phyloP scores from a whole-genome alignment of 2,797 vertebrate genomes.

The Tenualosa thibaudeaui region DNA sequence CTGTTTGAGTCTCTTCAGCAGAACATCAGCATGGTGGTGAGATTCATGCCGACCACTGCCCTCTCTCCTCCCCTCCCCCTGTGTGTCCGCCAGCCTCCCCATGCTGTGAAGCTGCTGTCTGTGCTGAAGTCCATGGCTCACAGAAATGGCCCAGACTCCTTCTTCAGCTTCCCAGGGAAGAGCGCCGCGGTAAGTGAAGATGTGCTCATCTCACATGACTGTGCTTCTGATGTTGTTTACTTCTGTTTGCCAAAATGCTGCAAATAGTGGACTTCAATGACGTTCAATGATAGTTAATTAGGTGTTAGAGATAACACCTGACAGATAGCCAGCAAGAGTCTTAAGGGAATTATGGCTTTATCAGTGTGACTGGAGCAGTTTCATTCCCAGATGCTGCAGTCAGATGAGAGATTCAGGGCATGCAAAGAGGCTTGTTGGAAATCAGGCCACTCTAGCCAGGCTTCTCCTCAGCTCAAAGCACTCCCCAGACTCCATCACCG shows the following conservation, averaged over 20 bases:
- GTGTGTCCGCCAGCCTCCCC: conserved; percentile 79
- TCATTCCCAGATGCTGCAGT: background rate
- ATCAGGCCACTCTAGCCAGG: background rate
- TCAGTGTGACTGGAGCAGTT: background rate
- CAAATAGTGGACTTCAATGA: no score
- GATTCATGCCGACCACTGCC: background rate
- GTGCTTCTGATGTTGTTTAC: background rate
- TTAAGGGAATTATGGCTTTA: background rate
- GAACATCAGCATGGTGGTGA: background rate
- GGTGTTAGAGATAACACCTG: background rate
- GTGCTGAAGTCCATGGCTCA: conserved; percentile 96
- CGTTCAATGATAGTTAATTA: no score
- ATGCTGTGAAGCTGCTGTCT: conserved; percentile 93
- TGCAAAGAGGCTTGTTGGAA: background rate
- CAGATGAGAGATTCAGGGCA: background rate
- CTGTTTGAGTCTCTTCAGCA: background rate
- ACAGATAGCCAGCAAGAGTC: background rate
- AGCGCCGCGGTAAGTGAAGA: conserved; percentile 88
- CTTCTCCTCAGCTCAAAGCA: background rate
- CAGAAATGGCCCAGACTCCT: conserved; percentile 92
- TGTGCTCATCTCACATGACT: background rate
- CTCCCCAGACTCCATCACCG: background rate
- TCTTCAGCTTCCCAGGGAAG: conserved; percentile 98
- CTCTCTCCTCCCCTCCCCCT: background rate
- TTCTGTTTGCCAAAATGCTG: background rate